A percentile compares a stretch with the other conserved stretches of the same genome.
phyloP scores from a whole-genome alignment of 2,797 vertebrate species.

The Falco novaeseelandiae region DNA sequence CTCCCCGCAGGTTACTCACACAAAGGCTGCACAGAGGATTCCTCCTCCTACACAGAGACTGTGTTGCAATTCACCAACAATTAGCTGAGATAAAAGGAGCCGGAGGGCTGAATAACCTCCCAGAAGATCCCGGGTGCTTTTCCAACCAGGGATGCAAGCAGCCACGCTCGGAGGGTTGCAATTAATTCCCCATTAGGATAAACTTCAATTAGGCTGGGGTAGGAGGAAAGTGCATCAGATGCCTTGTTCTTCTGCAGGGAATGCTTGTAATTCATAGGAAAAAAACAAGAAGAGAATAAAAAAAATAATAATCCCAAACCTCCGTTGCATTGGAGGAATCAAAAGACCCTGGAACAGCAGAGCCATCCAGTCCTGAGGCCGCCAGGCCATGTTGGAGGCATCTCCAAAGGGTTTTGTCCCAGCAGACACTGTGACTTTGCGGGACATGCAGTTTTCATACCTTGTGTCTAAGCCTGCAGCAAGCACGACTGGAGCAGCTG shows the following conservation, averaged over 20 bases:
- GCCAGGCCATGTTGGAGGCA: not conserved
- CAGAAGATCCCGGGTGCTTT: not conserved
- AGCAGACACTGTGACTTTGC: not conserved
- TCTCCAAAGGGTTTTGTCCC: not conserved
- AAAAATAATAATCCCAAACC: not conserved
- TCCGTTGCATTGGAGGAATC: not conserved
- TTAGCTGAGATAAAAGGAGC: not conserved
- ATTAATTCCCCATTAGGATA: not conserved
- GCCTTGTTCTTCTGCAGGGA: not conserved
- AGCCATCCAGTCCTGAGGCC: not conserved
- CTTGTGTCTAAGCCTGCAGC: not conserved
- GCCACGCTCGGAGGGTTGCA: not conserved
- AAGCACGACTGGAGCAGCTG: not conserved
- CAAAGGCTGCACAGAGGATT: not conserved
- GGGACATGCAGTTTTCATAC: fast-evolving
- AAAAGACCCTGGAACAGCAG: not conserved
- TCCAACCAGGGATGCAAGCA: not conserved
- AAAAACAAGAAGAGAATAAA: fast-evolving
- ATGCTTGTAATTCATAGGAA: fast-evolving
- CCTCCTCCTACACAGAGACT: not conserved
- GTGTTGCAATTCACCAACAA: not conserved
- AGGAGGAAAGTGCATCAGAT: not conserved
- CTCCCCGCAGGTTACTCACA: not conserved
- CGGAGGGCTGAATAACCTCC: not conserved
- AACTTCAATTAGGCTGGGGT: not conserved